phyloP scores from a whole-genome alignment of 2,797 vertebrate genomes.

The Emys orbicularis region DNA sequence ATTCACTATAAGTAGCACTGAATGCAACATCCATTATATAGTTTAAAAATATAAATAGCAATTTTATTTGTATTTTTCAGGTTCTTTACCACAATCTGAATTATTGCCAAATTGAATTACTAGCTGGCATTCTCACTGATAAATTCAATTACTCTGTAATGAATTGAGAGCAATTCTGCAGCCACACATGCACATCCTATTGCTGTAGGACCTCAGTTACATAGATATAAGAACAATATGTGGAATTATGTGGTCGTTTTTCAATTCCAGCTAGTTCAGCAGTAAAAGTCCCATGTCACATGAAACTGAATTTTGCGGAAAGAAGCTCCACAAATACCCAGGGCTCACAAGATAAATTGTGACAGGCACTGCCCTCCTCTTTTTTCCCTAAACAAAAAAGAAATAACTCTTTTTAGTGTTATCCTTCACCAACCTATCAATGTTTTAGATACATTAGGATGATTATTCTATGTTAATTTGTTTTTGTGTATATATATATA shows the following conservation, averaged over 20 bases:
- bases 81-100: slow-evolving; percentile 49
- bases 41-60: slow-evolving; percentile 61
- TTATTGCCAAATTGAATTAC: slow-evolving; percentile 57
- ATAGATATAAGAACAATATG: neutral
- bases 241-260: neutral
- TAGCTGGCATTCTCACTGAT: slow-evolving; percentile 49
- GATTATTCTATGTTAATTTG: neutral
- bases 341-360: slow-evolving; percentile 4
- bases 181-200: slow-evolving; percentile 15
- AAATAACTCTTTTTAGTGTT: neutral
- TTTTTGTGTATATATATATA: neutral
- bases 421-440: slow-evolving; percentile 9
- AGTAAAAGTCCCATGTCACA: neutral
- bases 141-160: slow-evolving; percentile 48
- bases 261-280: neutral
- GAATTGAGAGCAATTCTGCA: slow-evolving; percentile 12
- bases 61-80: slow-evolving; percentile 61
- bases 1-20: slow-evolving; percentile 51
- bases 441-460: neutral
- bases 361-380: neutral
- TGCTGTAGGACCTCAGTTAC: neutral
- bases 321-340: neutral
- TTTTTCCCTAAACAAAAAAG: neutral
- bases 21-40: slow-evolving; percentile 56
- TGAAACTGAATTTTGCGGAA: neutral